Evolutionary conservation across 1,140 invertebrate genomes (phyloP), one percentile per base, ranked within the genome.

Genomic region (Drosophila elegans): DNA sequence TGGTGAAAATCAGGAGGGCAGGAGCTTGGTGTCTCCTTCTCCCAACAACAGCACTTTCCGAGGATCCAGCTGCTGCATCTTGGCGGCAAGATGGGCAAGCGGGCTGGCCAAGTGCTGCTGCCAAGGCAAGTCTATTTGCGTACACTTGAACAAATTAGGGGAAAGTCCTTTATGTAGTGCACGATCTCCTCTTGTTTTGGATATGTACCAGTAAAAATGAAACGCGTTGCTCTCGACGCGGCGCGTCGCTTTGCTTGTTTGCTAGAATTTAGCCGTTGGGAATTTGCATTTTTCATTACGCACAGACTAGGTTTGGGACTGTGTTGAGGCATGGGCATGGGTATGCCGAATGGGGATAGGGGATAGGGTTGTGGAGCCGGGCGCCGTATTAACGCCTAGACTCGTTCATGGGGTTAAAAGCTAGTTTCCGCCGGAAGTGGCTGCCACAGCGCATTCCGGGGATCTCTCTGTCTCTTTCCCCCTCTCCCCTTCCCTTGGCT

Each of bases 211-310:
- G 29, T 2, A 74, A 74, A 63, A 62, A 61, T 67, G 75, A 80
- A 89, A 73, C 66, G 63, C 55, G 45, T 49, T 74, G 78, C 56
- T 60, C 73, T 80, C 61, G 73, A 85, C 77, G 80, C 82, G 80
- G 84, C 75, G 83, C 83, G 83, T 83, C 79, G 83, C 72, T 88
- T 86, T 86, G 83, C 83, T 89, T 89, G 85, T 89, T 89, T 89
- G 85, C 78, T 75, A 71, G 85, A 89, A 89, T 90, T 89, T 89
- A 81, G 85, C 85, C 85, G 74, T 62, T 90, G 85, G 85, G 85
- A 89, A 89, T 89, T 89, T 89, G 85, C 85, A 89, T 89, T 89
- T 89, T 89, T 89, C 85, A 89, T 89, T 89, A 90, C 85, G 80
- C 78, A 78, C 60, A 52, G 74, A 64, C 60, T 38, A 38, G 59